phyloP scores from a whole-genome alignment of 2,113 vertebrate species.

The Grammomys surdaster region DNA sequence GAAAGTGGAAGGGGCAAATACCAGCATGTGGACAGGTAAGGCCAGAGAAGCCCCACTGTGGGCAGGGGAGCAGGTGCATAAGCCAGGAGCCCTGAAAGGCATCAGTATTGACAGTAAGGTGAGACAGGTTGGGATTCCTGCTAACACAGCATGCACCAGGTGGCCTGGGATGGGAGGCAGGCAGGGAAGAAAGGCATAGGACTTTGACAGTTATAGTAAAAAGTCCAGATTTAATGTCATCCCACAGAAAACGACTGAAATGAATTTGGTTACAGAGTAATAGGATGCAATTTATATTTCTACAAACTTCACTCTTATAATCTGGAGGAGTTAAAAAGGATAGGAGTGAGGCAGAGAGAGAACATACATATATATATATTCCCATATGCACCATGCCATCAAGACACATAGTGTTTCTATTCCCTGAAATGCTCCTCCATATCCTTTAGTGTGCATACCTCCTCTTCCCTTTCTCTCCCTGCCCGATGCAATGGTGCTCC shows the following conservation, averaged over 20 bases:
- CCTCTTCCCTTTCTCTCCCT: neutral
- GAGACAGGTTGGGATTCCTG: neutral
- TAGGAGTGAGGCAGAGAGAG: neutral
- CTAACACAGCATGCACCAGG: rapidly evolving
- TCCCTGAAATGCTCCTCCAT: neutral
- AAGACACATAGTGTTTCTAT: neutral
- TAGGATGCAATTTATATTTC: neutral
- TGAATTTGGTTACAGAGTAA: neutral
- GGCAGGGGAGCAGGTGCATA: neutral
- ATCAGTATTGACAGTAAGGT: too few relatives aligned
- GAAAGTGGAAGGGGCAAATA: neutral
- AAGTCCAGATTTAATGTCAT: neutral
- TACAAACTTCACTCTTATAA: neutral
- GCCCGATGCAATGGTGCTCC: neutral
- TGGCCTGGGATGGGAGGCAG: neutral
- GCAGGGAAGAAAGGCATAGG: neutral
- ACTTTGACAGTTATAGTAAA: neutral
- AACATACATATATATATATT: neutral
- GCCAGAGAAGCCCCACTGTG: rapidly evolving
- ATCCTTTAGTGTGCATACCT: neutral
- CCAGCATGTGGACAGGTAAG: neutral
- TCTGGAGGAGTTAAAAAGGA: neutral
- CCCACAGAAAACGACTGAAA: neutral
- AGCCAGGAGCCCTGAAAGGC: neutral
- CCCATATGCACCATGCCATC: neutral